These are phyloP conservation scores for Drosophila subsilvestris DNA, from an alignment of 2,888 invertebrate genomes.

Conservation along the genomic window DNA sequence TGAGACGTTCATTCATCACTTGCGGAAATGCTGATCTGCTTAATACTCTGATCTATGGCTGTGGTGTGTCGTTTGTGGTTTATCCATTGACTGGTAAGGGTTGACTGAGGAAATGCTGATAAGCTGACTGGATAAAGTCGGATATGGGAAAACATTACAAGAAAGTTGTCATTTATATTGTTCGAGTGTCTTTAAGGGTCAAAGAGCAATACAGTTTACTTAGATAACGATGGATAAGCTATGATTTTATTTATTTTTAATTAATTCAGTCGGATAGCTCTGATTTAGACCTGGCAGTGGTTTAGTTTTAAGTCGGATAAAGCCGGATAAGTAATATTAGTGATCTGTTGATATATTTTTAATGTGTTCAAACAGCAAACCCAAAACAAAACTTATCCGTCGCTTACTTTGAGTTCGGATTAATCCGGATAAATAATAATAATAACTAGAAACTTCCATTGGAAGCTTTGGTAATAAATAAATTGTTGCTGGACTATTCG, in stretches of 20 bases:
- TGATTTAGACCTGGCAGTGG: not conserved
- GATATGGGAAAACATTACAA: not conserved
- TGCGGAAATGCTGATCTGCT: conserved; percentile 43
- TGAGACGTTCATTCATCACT: conserved; percentile 36
- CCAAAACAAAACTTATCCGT: not conserved
- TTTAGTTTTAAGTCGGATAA: too few relatives aligned
- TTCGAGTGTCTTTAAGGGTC: not conserved
- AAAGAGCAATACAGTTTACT: too few relatives aligned
- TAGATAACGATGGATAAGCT: not conserved
- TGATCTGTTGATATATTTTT: too few relatives aligned
- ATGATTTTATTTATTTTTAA: not conserved
- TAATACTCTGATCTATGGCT: conserved; percentile 22
- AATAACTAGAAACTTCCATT: not conserved
- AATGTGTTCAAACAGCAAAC: too few relatives aligned
- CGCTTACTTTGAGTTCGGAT: not conserved
- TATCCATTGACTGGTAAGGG: conserved; percentile 9
- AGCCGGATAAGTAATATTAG: too few relatives aligned
- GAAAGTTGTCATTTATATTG: not conserved
- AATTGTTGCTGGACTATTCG: too few relatives aligned
- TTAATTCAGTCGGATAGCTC: not conserved
- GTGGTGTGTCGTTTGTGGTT: conserved; percentile 3
- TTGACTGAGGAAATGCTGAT: not conserved
- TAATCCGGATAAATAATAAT: not conserved
- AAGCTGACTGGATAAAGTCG: conserved; percentile 1
- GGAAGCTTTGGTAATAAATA: too few relatives aligned